Conservation (phyloP, 2,797 vertebrate genomes). For the Lutjanus campechanus region DNA sequence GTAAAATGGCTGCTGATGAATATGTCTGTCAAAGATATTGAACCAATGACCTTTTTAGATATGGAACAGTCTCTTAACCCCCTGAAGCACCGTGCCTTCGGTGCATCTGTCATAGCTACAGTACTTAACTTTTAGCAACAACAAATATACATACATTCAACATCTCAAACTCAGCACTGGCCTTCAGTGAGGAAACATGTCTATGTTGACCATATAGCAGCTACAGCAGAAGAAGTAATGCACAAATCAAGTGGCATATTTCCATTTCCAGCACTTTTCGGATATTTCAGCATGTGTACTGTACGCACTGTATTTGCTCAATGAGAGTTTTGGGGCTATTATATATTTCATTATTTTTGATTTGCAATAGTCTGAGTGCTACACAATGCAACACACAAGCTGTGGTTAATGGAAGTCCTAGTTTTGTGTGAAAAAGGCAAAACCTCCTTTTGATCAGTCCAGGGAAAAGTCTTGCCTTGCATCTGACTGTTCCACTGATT, state of each 20-base stretch:
- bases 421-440: slow-evolving; percentile 71
- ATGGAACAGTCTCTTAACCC: slow-evolving; percentile 58
- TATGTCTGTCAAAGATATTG: slow-evolving; percentile 44
- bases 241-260: slow-evolving; percentile 55
- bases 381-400: slow-evolving; percentile 60
- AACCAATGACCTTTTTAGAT: slow-evolving; percentile 57
- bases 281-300: slow-evolving; percentile 50
- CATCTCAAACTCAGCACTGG: slow-evolving; percentile 60
- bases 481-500: slow-evolving; percentile 65
- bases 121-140: slow-evolving; percentile 50
- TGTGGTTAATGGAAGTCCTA: slow-evolving; percentile 67
- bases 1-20: slow-evolving; percentile 55
- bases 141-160: slow-evolving; percentile 75
- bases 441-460: slow-evolving; percentile 68
- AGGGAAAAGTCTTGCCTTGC: slow-evolving; percentile 71
- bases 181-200: slow-evolving; percentile 55
- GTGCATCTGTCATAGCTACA: slow-evolving; percentile 50
- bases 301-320: slow-evolving; percentile 35
- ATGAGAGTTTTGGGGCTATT: slow-evolving; percentile 41
- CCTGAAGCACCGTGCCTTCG: slow-evolving; percentile 26
- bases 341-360: slow-evolving; percentile 26
- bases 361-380: slow-evolving; percentile 45
- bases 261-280: slow-evolving; percentile 59
- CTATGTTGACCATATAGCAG: slow-evolving; percentile 57
- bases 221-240: slow-evolving; percentile 61